Evolutionary conservation across 2,113 vertebrate genomes (phyloP).

Genomic region (western clawed frog (Xenopus tropicalis)): UCB_Xtro_10.0 CM004450.2:45382501-45383000

Average conservation of each 20-base stretch:
- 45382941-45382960: conserved; percentile 49
- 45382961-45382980: conserved; percentile 20
- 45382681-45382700: conserved; percentile 59
- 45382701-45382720: conserved; percentile 61
- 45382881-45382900: not conserved
- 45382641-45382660: conserved; percentile 6
- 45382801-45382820: conserved; percentile 46
- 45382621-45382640: conserved; percentile 23
- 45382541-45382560: too few relatives aligned
- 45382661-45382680: conserved; percentile 49
- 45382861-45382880: conserved; percentile 61
- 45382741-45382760: conserved; percentile 69
- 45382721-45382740: conserved; percentile 70
- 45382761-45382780: conserved; percentile 74
- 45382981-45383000: conserved; percentile 32
- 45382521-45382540: too few relatives aligned
- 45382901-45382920: conserved; percentile 39
- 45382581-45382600: not conserved
- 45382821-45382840: conserved; percentile 67
- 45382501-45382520: too few relatives aligned
- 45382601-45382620: conserved; percentile 15
- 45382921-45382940: conserved; percentile 45
- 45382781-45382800: conserved; percentile 59
- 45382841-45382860: conserved; percentile 49
- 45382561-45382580: not conserved